Percentiles rank a stretch among this genome's conserved stretches.
Conservation (phyloP, 2,797 vertebrate species). For the Agapornis canus region DNA sequence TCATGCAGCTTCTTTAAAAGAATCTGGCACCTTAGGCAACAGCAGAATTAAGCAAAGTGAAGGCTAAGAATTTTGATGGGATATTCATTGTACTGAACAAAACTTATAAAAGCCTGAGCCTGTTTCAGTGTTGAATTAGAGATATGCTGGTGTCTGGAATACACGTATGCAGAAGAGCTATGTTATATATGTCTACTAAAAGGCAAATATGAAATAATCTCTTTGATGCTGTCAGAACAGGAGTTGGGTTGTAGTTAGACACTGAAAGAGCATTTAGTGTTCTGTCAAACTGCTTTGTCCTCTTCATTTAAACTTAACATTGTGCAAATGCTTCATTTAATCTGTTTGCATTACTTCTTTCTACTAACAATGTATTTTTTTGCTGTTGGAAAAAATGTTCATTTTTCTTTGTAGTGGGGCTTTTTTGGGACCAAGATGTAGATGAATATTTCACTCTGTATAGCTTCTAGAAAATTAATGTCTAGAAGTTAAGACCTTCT, state of each 20-base stretch:
- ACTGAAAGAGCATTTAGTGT: neutral
- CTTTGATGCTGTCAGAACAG: neutral
- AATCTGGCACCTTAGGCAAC: neutral
- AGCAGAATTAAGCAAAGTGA: neutral
- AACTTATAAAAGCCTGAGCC: neutral
- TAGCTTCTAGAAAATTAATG: constrained; percentile 56
- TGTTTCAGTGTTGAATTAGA: neutral
- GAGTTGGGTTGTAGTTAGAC: neutral
- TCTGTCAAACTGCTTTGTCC: neutral
- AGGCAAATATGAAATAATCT: neutral
- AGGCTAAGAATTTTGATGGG: neutral
- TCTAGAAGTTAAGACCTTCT: constrained; percentile 76
- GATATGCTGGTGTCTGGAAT: neutral
- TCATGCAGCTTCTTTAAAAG: neutral
- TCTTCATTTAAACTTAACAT: neutral
- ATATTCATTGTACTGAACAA: neutral
- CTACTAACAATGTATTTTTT: neutral
- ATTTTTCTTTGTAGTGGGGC: neutral
- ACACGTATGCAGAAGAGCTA: neutral
- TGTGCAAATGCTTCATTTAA: neutral
- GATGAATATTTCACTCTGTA: constrained; percentile 59
- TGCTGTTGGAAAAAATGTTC: neutral
- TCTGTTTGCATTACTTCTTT: neutral
- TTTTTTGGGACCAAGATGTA: constrained; percentile 30
- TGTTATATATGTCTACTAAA: neutral